These are phyloP conservation scores for Eulemur rubriventer DNA, from an alignment of 2,797 vertebrate species.

Conservation along the genomic window DNA sequence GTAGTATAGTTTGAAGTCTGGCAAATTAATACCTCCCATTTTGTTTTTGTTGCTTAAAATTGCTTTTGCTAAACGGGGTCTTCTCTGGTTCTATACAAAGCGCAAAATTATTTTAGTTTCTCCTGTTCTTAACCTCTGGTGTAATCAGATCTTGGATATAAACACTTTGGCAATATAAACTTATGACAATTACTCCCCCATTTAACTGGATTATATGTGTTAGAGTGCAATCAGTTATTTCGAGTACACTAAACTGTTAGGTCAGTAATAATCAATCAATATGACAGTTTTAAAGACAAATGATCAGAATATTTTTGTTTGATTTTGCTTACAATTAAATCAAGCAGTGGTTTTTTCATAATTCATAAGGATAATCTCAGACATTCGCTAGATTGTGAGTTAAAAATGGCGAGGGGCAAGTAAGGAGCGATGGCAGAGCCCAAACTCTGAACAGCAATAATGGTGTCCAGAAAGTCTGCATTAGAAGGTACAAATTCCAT, in stretches of 20 bases:
- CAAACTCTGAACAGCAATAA: background rate
- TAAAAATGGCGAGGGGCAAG: background rate
- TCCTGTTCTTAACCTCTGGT: background rate
- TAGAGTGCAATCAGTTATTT: conserved; percentile 9
- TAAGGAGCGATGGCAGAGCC: too few relatives aligned
- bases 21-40: too few relatives aligned
- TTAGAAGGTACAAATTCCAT: background rate
- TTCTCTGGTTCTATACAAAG: too few relatives aligned
- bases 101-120: background rate
- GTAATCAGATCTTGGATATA: background rate
- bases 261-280: background rate
- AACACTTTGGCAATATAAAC: background rate
- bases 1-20: too few relatives aligned
- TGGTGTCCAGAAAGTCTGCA: background rate
- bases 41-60: too few relatives aligned
- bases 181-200: background rate
- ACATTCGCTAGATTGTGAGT: background rate
- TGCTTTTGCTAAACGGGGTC: too few relatives aligned
- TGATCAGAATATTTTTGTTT: background rate
- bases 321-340: background rate
- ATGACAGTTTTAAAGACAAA: background rate
- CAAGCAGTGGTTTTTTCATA: background rate
- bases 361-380: background rate
- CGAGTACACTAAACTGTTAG: background rate
- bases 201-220: background rate